A percentile compares a stretch with the other conserved stretches of the same genome.
Evolutionary conservation across 1,140 invertebrate genomes (phyloP).

Genomic region (Aphis gossypii): DNA sequence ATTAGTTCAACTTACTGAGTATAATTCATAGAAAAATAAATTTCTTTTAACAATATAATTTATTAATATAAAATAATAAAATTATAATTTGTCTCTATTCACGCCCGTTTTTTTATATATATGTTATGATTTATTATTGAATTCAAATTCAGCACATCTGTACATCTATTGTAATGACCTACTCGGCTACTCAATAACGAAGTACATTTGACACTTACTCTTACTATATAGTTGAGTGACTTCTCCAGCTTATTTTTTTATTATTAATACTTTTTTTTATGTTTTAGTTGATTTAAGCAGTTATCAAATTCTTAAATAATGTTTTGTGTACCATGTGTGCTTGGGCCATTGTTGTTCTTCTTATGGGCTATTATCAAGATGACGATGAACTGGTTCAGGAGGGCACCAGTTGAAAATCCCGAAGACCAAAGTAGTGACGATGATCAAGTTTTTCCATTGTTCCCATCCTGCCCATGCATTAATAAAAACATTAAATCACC

Average conservation of each 20-base stretch:
- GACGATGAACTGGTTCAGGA: background rate
- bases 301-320: background rate
- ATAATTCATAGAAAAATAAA: background rate
- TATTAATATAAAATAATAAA: background rate
- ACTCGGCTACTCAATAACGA: background rate
- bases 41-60: background rate
- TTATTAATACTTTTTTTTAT: background rate
- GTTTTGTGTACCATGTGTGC: conserved; percentile 27
- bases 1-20: background rate
- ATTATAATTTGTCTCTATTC: background rate
- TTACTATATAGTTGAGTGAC: background rate
- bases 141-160: background rate
- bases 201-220: background rate
- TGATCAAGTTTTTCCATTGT: background rate
- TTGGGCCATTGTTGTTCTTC: background rate
- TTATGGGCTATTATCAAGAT: conserved; percentile 29
- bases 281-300: background rate
- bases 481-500: background rate
- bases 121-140: background rate
- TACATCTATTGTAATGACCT: background rate
- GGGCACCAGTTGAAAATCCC: background rate
- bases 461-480: conserved; percentile 17
- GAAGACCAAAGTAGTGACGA: background rate
- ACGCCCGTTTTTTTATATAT: background rate
- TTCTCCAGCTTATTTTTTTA: background rate